Evolutionary conservation across 2,888 invertebrate species (phyloP).

Genomic region (Gibbula magus): DNA sequence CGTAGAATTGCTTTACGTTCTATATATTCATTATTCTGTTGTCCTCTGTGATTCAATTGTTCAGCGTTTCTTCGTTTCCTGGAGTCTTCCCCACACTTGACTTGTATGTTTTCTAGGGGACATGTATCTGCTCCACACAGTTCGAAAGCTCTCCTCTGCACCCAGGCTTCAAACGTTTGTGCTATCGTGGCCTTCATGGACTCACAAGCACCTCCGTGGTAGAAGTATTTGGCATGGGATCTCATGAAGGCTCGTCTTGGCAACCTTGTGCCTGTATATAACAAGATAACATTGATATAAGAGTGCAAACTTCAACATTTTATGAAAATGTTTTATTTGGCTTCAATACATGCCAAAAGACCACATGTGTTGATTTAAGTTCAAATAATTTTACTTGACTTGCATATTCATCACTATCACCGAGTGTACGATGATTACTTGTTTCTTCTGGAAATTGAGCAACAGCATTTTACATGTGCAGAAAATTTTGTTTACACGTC

Average conservation of each 20-base stretch:
- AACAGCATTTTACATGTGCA: no score
- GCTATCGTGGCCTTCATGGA: conserved; percentile 30
- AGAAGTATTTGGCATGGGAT: conserved; percentile 38
- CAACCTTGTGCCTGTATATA: conserved; percentile 34
- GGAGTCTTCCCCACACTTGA: conserved; percentile 35
- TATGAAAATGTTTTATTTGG: no score
- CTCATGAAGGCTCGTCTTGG: conserved; percentile 35
- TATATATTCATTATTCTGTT: no score
- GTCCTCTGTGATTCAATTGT: neutral
- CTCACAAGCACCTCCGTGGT: conserved; percentile 38
- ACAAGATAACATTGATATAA: neutral
- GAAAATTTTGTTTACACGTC: no score
- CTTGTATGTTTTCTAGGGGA: conserved; percentile 32
- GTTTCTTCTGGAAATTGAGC: no score
- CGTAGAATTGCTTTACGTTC: no score
- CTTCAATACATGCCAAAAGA: no score
- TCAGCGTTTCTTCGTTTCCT: conserved; percentile 27
- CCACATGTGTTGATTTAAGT: no score
- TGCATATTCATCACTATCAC: no score
- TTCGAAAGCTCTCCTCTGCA: conserved; percentile 29
- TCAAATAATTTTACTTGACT: no score
- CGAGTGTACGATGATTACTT: no score
- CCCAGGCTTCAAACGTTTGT: conserved; percentile 23
- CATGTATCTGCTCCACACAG: conserved; percentile 36
- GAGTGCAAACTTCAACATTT: neutral